These are phyloP conservation scores for Volucella zonaria DNA, from an alignment of 2,888 invertebrate species.

Conservation along the genomic window DNA sequence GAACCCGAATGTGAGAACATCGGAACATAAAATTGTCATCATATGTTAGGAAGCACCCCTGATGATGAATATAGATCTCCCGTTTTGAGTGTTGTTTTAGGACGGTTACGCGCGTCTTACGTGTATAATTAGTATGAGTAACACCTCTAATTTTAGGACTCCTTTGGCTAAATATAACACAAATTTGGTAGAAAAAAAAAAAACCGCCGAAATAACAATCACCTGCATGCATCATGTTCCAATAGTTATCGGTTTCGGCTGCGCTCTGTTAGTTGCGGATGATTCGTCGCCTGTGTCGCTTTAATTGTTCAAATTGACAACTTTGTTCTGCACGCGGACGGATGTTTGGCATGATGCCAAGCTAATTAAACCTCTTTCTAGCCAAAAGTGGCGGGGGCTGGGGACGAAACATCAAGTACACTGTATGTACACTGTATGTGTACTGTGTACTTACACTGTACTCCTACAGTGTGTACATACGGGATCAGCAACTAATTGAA, in stretches of 20 bases:
- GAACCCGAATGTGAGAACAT: not conserved
- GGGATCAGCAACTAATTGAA: constrained; percentile 60
- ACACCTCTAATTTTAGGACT: constrained; percentile 48
- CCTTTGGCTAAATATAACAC: constrained; percentile 37
- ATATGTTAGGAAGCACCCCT: constrained; percentile 1
- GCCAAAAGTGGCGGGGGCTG: constrained; percentile 2
- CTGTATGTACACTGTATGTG: not conserved
- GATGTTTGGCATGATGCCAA: constrained; percentile 66
- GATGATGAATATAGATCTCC: constrained; percentile 29
- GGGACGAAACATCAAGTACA: constrained; percentile 13
- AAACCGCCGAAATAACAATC: constrained; percentile 11
- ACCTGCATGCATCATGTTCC: constrained; percentile 52
- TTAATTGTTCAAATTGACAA: constrained; percentile 74
- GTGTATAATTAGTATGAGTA: constrained; percentile 59
- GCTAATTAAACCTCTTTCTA: constrained; percentile 59
- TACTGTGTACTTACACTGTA: too few species aligned
- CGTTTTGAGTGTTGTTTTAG: constrained; percentile 42
- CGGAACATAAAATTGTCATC: constrained; percentile 47
- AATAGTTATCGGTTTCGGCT: constrained; percentile 49
- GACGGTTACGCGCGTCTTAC: not conserved
- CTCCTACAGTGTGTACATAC: too few species aligned
- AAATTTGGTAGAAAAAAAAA: not conserved
- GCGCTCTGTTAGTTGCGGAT: constrained; percentile 19
- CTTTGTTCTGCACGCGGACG: constrained; percentile 63
- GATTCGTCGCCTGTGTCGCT: constrained; percentile 61